Percentiles rank a stretch among this genome's conserved stretches.
These are phyloP conservation scores for Scomberomorus guttatus DNA, from an alignment of 2,797 vertebrate species.

Conservation along the genomic window DNA sequence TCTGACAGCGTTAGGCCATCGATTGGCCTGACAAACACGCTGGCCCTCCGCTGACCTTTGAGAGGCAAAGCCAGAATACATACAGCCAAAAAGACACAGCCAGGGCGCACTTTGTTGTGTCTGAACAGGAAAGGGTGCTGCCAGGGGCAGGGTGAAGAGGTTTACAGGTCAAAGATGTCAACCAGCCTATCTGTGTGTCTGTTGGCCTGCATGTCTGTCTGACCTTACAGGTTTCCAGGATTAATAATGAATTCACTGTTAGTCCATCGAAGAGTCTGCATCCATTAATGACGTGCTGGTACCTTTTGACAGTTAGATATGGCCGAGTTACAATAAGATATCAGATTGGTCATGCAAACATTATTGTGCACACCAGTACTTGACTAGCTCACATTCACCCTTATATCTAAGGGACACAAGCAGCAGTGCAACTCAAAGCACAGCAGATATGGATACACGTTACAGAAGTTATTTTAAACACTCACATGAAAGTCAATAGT, in stretches of 20 bases:
- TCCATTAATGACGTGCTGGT: background rate
- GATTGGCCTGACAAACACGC: conserved; percentile 87
- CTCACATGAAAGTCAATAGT: conserved; percentile 2
- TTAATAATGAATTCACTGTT: conserved; percentile 27
- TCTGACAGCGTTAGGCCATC: conserved; percentile 81
- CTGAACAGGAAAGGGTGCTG: conserved; percentile 42
- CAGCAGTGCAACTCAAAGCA: conserved; percentile 10
- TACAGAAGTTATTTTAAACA: conserved; percentile 6
- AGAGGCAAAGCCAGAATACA: conserved; percentile 53
- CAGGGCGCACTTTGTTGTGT: conserved; percentile 48
- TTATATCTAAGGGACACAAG: conserved; percentile 20
- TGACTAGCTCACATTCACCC: conserved; percentile 20
- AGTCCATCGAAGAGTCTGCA: background rate
- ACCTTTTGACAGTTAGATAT: background rate
- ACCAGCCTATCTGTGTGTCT: conserved; percentile 23
- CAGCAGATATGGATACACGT: background rate
- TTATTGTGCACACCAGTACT: background rate
- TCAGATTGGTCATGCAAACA: background rate
- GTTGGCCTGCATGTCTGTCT: conserved; percentile 18
- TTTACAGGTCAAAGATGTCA: conserved; percentile 55
- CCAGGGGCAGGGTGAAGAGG: conserved; percentile 7
- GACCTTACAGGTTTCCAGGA: conserved; percentile 14
- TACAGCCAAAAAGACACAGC: conserved; percentile 39
- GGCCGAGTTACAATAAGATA: background rate
- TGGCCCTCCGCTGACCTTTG: conserved; percentile 85